Evolutionary conservation across 1,140 invertebrate genomes (phyloP), one percentile per base, ranked within the genome.

Genomic region (Phocides pigmalion): DNA sequence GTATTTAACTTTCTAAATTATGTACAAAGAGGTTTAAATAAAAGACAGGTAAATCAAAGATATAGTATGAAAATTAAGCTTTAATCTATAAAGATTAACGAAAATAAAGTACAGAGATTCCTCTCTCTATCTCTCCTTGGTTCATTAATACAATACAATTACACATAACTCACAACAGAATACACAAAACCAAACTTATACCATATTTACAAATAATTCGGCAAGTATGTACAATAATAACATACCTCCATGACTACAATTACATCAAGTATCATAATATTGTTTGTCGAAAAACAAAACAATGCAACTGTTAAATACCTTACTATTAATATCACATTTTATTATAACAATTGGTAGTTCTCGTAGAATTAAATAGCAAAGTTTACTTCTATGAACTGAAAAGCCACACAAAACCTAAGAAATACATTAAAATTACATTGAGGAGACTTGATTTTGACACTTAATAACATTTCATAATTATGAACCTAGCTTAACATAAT

Each of bases 301-400:
- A 62, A 37, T 44, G 66, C 11, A 53, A 35, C 50, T 61, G 49
- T 39, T 59, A 62, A 63, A 39, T 44, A 66, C 70, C 73, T 78
- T 80, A 78, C 71, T 49, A 68, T 70, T 82, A 82, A 74, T 79
- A 79, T 79, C 79, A 79, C 79, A 81, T 72, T 74, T 79, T 68
- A 25, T 72, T 70, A 62, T 54, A 70, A 49, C 62, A 16, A 41
- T 51, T 51, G 12, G 17, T 41, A 11, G 28, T 37, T 49, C 4
- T n/a, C 12, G 25, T 28, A 28, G 4, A 28, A 8, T 28, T 8
- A 28, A 28, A 1, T 28, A 22, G 2, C 25, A 8, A 28, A 8
- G 1, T 28, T 28, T 28, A 8, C 5, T 28, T 28, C 25, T 3
- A 28, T 5, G 9, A 8, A 8, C 5, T 8, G 25, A 28, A 28